Conservation (phyloP, 2,113 vertebrate genomes). For the Phalacrocorax carbo region DNA sequence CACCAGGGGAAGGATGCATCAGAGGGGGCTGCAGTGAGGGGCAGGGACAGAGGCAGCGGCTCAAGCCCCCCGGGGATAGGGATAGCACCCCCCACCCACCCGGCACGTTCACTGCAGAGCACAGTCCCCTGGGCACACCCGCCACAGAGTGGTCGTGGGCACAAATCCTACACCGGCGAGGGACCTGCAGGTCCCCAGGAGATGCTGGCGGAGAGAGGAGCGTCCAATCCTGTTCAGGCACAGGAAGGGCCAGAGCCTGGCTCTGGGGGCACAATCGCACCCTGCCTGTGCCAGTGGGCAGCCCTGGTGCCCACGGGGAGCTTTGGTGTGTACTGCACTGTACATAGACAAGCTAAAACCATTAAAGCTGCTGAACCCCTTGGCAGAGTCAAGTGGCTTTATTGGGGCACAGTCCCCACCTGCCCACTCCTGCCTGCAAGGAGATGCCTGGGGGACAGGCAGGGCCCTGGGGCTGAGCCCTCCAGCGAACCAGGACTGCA, state of each 20-base stretch:
- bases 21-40: not conserved
- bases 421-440: not conserved
- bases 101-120: not conserved
- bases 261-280: not conserved
- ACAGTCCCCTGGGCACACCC: not conserved
- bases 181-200: not conserved
- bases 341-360: constrained; percentile 72
- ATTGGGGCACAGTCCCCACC: not conserved
- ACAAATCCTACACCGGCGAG: not conserved
- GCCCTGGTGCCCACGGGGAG: not conserved
- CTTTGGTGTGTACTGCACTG: constrained; percentile 54
- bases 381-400: not conserved
- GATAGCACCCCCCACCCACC: not conserved
- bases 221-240: not conserved
- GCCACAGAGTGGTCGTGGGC: not conserved
- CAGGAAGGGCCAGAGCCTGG: not conserved
- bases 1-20: not conserved
- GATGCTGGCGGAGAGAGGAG: not conserved
- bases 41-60: not conserved
- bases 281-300: not conserved
- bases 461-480: not conserved
- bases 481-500: not conserved
- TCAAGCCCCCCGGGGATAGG: not conserved
- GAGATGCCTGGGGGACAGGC: not conserved
- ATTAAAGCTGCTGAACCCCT: constrained; percentile 74